Conservation (phyloP, 2,797 vertebrate species). For the Sciurus vulgaris region DNA sequence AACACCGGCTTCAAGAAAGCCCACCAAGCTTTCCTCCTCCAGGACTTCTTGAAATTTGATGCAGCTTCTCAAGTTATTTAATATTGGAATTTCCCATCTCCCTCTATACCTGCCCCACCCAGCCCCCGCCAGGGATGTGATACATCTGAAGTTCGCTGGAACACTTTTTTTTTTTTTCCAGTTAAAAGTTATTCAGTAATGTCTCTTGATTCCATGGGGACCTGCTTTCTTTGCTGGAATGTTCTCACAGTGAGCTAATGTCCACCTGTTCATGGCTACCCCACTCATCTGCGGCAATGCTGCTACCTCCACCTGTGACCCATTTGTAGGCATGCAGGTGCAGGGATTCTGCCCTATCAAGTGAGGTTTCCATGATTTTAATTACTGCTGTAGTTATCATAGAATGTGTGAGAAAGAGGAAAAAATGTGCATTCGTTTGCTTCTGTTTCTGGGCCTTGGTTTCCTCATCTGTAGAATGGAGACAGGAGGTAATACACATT, state of each 20-base stretch:
- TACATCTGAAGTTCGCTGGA: not conserved
- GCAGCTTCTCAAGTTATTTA: not conserved
- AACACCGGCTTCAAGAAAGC: constrained; percentile 3
- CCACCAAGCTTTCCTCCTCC: not conserved
- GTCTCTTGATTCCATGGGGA: not conserved
- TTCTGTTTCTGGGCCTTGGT: not conserved
- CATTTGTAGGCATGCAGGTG: not conserved
- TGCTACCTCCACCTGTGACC: not conserved
- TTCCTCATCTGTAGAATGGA: not conserved
- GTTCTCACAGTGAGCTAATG: not conserved
- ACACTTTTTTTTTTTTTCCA: not conserved
- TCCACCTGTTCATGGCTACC: too few relatives aligned
- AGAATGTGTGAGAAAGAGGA: constrained; percentile 54
- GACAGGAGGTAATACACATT: fast-evolving
- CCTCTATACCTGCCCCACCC: not conserved
- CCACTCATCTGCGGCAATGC: not conserved
- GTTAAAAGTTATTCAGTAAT: not conserved
- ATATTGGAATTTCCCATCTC: not conserved
- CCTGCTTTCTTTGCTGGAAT: not conserved
- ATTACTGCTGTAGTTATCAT: constrained; percentile 17
- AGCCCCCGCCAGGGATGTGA: not conserved
- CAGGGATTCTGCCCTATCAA: not conserved
- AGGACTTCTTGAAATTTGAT: not conserved
- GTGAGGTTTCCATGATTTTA: not conserved
- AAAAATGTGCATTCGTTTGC: not conserved